Percentiles rank a stretch among this genome's conserved stretches.
These are phyloP conservation scores for Nymphalis c-album DNA, from an alignment of 2,888 invertebrate species.

Conservation along the genomic window DNA sequence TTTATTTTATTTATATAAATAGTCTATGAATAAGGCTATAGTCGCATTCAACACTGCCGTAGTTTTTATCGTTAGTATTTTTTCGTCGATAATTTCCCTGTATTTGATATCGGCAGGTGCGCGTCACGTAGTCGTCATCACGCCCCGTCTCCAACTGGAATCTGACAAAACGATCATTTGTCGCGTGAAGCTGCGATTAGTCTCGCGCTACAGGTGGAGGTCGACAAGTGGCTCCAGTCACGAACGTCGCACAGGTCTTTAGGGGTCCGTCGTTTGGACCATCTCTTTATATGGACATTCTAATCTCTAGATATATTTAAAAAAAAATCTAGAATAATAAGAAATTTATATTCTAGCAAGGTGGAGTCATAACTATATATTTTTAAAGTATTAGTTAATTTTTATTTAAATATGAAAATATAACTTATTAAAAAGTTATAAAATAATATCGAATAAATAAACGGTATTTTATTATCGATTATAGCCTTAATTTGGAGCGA, in stretches of 20 bases:
- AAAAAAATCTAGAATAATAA: too few relatives aligned
- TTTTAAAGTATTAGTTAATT: too few relatives aligned
- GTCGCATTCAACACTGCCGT: too few relatives aligned
- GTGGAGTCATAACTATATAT: too few relatives aligned
- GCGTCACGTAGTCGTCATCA: constrained; percentile 49
- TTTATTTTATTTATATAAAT: too few relatives aligned
- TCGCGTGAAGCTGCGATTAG: constrained; percentile 55
- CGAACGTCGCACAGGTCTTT: constrained; percentile 32
- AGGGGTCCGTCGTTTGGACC: constrained; percentile 14
- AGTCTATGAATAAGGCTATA: too few relatives aligned
- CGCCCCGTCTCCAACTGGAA: constrained; percentile 40
- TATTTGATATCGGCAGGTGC: constrained; percentile 39
- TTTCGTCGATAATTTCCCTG: constrained; percentile 9
- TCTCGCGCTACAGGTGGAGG: constrained; percentile 69
- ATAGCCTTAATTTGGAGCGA: constrained; percentile 32
- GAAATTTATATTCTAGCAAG: too few relatives aligned
- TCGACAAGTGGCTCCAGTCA: constrained; percentile 47
- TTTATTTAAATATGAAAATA: constrained; percentile 14
- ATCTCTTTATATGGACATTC: neutral
- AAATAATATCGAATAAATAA: constrained; percentile 23
- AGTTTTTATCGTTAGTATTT: constrained; percentile 22
- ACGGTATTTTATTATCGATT: constrained; percentile 27
- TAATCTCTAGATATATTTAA: neutral
- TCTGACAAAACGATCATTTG: constrained; percentile 37
- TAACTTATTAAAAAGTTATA: constrained; percentile 28